Evolutionary conservation across 1,140 invertebrate genomes (phyloP), one percentile per base, ranked within the genome.

Genomic region (Zaprionus africanus): DNA sequence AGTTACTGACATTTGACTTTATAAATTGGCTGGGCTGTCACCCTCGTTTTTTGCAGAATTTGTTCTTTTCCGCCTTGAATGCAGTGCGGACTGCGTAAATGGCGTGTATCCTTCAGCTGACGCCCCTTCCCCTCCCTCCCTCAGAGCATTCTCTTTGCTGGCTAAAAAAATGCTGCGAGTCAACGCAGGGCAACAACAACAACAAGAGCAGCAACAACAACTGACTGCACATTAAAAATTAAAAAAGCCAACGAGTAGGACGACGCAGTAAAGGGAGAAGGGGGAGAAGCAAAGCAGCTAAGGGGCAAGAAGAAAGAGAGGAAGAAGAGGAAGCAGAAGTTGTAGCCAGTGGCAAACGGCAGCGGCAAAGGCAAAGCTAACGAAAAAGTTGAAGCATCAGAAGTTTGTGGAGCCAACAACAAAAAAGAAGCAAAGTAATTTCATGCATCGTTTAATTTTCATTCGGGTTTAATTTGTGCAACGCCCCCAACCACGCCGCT

Each of bases 361-460:
- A 63, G 22, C 54, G 49, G 59, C 62, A 72, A 81, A 74, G 68
- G 66, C 67, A 77, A 68, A 69, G 57, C 70, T 53, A 76, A 78
- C 60, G 60, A 69, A 78, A 78, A 86, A 85, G 76, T 80, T 76
- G 63, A 62, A 62, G 57, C 69, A 72, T 53, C 46, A 63, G 72
- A 49, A 56, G 53, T 82, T 81, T 78, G 64, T 51, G 63, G 63
- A 66, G 60, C 70, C 26, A 72, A 31, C 43, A 72, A 46, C n/a
- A 68, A 49, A 63, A 75, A 72, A 78, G 69, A 78, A 86, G 84
- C 80, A 91, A 91, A 91, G 90, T 86, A 91, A 91, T 91, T 91
- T 91, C 90, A 91, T 91, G 90, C 90, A 91, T 91, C 90, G 90
- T 91, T 91, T 91, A 90, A 90, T 91, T 91, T 91, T 91, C 82